Conservation (phyloP, 2,797 vertebrate species). For the Diglossa cyanea region DNA sequence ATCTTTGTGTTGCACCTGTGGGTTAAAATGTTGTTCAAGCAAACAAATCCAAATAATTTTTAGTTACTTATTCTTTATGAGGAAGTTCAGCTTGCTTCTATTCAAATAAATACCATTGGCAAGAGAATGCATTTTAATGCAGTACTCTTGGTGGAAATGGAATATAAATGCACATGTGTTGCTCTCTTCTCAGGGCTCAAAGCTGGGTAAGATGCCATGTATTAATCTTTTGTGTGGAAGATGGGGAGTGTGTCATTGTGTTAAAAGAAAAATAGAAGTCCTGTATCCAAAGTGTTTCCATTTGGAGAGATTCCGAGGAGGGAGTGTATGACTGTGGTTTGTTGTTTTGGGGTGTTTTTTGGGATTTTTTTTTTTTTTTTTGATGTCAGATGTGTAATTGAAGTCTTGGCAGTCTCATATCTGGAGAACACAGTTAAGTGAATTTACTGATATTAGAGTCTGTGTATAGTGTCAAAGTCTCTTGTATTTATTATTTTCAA, state of each 20-base stretch:
- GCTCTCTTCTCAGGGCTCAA: neutral
- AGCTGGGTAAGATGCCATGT: neutral
- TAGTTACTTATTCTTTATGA: neutral
- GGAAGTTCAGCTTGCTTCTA: neutral
- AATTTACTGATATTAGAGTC: neutral
- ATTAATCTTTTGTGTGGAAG: neutral
- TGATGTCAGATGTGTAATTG: neutral
- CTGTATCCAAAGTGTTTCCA: neutral
- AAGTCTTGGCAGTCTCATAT: neutral
- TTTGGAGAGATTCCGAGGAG: neutral
- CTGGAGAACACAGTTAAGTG: neutral
- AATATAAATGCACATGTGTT: neutral
- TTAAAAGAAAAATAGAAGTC: neutral
- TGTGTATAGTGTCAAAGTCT: neutral
- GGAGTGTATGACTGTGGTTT: neutral
- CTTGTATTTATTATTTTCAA: neutral
- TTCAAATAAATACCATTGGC: neutral
- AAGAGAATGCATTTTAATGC: neutral
- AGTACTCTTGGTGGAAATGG: neutral
- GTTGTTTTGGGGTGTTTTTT: neutral
- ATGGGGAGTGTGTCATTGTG: neutral
- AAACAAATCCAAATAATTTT: neutral
- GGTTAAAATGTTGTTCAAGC: neutral
- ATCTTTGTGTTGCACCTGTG: neutral
- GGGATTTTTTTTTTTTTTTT: neutral